Conservation (phyloP, 1,140 invertebrate species). For the Pogonomyrmex barbatus region DNA sequence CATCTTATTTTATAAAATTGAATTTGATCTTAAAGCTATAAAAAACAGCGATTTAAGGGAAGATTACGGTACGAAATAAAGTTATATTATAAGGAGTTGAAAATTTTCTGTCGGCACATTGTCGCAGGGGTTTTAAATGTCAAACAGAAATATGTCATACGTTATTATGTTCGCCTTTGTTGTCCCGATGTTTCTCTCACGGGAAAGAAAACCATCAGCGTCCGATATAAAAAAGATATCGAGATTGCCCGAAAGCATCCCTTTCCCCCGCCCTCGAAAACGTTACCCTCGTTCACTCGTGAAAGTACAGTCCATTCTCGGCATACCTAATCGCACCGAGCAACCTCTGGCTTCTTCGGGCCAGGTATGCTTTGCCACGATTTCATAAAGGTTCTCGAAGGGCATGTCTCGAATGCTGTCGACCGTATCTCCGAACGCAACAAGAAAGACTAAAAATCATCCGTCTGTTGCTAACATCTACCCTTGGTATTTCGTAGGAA, state of each 20-base stretch:
- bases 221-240: conserved; percentile 50
- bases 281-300: conserved; percentile 10
- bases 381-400: conserved; percentile 55
- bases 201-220: conserved; percentile 6
- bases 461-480: conserved; percentile 57
- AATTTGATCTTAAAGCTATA: neutral
- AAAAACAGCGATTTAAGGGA: conserved; percentile 5
- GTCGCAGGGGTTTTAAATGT: conserved; percentile 28
- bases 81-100: conserved; percentile 2
- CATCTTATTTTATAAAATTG: neutral
- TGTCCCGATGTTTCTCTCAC: neutral
- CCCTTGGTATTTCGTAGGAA: conserved; percentile 52
- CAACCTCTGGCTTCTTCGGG: conserved; percentile 61
- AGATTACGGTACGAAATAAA: neutral
- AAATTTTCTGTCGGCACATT: neutral
- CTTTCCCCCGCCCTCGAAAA: conserved; percentile 17
- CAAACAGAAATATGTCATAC: conserved; percentile 16
- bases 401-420: conserved; percentile 52
- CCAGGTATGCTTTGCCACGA: conserved; percentile 55
- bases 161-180: conserved; percentile 20
- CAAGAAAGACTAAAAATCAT: conserved; percentile 48
- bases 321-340: conserved; percentile 62
- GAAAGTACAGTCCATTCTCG: conserved; percentile 59
- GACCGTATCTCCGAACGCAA: conserved; percentile 26
- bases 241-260: conserved; percentile 24